Evolutionary conservation across 2,797 vertebrate genomes (phyloP).

Genomic region (Echeneis naucrates): DNA sequence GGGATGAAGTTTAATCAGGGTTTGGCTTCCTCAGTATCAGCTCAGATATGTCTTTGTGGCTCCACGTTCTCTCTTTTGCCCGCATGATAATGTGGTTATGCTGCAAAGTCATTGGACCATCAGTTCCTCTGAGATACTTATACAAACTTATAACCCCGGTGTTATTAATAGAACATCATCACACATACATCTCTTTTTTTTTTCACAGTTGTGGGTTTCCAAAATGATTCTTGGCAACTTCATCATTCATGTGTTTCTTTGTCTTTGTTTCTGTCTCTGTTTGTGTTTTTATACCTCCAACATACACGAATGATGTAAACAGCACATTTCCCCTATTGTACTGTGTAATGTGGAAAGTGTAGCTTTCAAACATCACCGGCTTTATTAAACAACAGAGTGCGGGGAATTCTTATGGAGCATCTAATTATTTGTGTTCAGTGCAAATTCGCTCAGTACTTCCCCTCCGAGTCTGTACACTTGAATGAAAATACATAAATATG

Average conservation of each 20-base stretch:
- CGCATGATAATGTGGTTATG: slow-evolving; percentile 33
- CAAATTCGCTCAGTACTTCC: slow-evolving; percentile 28
- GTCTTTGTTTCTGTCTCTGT: slow-evolving; percentile 1
- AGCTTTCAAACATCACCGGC: slow-evolving; percentile 33
- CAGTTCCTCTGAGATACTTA: slow-evolving; percentile 56
- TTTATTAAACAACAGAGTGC: slow-evolving; percentile 57
- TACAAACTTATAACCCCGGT: slow-evolving; percentile 62
- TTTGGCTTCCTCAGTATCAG: slow-evolving; percentile 17
- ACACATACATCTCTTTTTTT: slow-evolving; percentile 12
- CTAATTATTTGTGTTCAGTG: slow-evolving; percentile 73
- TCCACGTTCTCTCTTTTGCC: slow-evolving; percentile 12
- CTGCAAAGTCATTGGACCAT: slow-evolving; percentile 66
- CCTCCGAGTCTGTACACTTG: slow-evolving; percentile 13
- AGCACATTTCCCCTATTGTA: slow-evolving; percentile 21
- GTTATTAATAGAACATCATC: slow-evolving; percentile 68
- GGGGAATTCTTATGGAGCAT: slow-evolving; percentile 75
- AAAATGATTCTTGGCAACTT: slow-evolving; percentile 35
- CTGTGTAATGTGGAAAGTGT: slow-evolving; percentile 39
- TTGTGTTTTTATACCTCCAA: slow-evolving; percentile 15
- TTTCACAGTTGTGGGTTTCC: slow-evolving; percentile 22
- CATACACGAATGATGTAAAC: slow-evolving; percentile 42
- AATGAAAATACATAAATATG: background rate
- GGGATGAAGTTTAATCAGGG: slow-evolving; percentile 3
- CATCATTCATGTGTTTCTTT: background rate
- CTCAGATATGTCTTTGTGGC: slow-evolving; percentile 21